Conservation (phyloP, 1,140 invertebrate species). For the Penaeus japonicus region DNA sequence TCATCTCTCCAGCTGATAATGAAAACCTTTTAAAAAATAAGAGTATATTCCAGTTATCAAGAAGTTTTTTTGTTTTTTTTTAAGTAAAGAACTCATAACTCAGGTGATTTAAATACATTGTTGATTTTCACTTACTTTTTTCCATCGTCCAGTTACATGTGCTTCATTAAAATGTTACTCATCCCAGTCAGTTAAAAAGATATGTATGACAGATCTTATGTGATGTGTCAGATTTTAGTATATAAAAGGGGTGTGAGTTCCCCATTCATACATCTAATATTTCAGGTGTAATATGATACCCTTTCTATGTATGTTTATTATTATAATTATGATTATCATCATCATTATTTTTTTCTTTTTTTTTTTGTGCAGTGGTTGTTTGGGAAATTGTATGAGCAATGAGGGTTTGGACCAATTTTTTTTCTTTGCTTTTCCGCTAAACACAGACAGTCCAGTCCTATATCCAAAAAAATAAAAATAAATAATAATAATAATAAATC, state of each 20-base stretch:
- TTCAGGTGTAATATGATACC: not conserved
- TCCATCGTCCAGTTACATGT: conserved; percentile 6
- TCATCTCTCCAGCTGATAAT: no score
- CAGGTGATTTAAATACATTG: not conserved
- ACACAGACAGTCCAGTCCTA: not conserved
- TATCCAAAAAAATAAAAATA: not conserved
- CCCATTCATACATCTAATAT: not conserved
- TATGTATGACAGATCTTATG: no score
- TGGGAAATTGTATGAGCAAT: conserved; percentile 18
- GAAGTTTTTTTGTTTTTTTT: not conserved
- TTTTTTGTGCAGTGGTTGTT: conserved; percentile 11
- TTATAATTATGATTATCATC: not conserved
- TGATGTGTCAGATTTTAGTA: not conserved
- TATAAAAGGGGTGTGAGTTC: not conserved
- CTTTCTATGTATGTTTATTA: not conserved
- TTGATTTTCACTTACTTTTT: not conserved
- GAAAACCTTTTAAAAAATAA: no score
- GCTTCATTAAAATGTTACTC: not conserved
- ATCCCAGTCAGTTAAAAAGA: not conserved
- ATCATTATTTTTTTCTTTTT: not conserved
- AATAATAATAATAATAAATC: not conserved
- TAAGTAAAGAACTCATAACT: conserved; percentile 1
- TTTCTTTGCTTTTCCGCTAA: conserved; percentile 1
- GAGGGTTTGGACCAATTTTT: conserved; percentile 34
- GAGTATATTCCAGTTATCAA: not conserved